Base-by-base conservation (phyloP, 1,140 invertebrate genomes). In the Trichogramma pretiosum region DNA sequence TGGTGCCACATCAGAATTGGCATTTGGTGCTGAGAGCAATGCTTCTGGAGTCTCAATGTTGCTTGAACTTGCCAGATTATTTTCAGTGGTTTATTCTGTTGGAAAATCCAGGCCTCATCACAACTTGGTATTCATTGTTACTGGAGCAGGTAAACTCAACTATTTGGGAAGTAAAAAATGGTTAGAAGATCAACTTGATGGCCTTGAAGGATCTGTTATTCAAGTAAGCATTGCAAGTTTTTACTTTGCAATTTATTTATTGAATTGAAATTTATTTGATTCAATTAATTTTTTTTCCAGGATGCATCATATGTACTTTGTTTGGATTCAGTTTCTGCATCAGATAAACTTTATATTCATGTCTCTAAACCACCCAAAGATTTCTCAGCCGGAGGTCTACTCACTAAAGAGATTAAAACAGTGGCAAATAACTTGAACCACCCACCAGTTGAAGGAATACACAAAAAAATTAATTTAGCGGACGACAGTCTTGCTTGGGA, bases 381-480 rank as follows among this genome's bases (percentile, higher is more conserved):
- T 37, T 89, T 84, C 30, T 83, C 84, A 2, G 72, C 85, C 3
- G 79, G 84, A 23, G 76, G 79, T 48, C 61, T 76, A 26, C 87
- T 93, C 63, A 83, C 82, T 38, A 80, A 86, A 65, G 74, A 82
- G 54, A 62, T 85, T 14, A 81, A 81, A 62, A 58, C 68, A 18
- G 71, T 80, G 0, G 72, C 80, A 5, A 72, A 77, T 0, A 56
- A 71, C 14, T 58, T 72, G 4, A 70, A 62, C 0, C 54, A 61
- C 5, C 58, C 83, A 1, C 77, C 75, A 4, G 77, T 93, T 19
- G 82, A 89, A 56, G 78, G 90, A 39, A 76, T 93, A 11, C 93
- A 97, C 60, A 97, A 97, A 68, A 98, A 98, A 74, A 98, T 98
- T 53, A 96, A 97, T 75, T 71, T 98, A n/a, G 91, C 90, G 1